Evolutionary conservation across 2,888 invertebrate species (phyloP).

Genomic region (Octonoba sinensis): DNA sequence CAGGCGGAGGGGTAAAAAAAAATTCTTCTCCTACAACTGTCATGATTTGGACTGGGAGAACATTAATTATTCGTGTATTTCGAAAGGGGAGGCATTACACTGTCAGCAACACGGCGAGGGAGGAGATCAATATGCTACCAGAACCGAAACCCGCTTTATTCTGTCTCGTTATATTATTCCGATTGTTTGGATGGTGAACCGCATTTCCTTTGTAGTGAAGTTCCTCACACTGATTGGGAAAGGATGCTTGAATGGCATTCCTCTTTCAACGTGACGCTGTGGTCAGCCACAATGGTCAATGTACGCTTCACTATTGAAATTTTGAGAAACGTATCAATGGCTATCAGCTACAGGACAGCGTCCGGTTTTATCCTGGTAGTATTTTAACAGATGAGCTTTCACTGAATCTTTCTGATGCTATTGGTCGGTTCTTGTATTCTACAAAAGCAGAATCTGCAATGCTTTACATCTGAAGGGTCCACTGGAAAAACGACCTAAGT

Average conservation of each 20-base stretch:
- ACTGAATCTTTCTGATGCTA: too few relatives aligned
- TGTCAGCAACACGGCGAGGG: constrained; percentile 46
- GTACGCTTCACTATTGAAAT: not conserved
- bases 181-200: constrained; percentile 1
- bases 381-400: too few relatives aligned
- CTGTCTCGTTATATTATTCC: constrained; percentile 15
- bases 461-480: too few relatives aligned
- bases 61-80: constrained; percentile 60
- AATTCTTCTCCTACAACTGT: constrained; percentile 27
- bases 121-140: constrained; percentile 22
- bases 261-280: not conserved
- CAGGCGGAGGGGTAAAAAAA: constrained; percentile 3
- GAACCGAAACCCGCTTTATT: constrained; percentile 30
- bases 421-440: too few relatives aligned
- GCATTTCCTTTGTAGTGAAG: too few relatives aligned
- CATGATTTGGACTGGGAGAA: constrained; percentile 23
- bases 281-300: constrained; percentile 1
- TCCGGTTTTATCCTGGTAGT: not conserved
- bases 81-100: constrained; percentile 31
- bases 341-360: not conserved
- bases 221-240: too few relatives aligned
- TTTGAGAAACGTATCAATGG: not conserved
- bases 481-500: too few relatives aligned
- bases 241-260: too few relatives aligned
- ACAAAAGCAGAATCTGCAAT: too few relatives aligned